Evolutionary conservation across 35 echinoderm and acorn worm species (phyloP), one percentile per base, ranked within the genome.

Genomic region (Apostichopus japonicus): DNA sequence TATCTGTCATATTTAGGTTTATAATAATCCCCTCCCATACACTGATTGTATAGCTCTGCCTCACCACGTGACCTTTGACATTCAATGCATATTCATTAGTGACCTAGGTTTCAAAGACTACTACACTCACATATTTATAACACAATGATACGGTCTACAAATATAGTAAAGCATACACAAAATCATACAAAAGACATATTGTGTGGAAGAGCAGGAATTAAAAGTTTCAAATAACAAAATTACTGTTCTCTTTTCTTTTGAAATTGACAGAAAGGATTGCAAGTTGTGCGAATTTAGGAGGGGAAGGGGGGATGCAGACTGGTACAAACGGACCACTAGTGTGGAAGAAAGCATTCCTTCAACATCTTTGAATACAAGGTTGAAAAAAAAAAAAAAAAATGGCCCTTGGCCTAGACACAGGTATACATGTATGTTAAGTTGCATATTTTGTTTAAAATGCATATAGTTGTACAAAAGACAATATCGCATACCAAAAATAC

Each of bases 381-480:
- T 75, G 71, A 75, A 19, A 19, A n/a, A 75, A 72, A 72, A 5
- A 7, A 19, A 75, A 44, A 33, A 33, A 44, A 44, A 44, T 44
- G 33, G 33, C 33, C 33, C 33, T 44, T 44, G 33, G 33, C 33
- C 33, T 44, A 44, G 33, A 44, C 71, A 75, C 7, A n/a, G 33
- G 33, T 44, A 75, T 75, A 75, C 7, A n/a, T 75, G 71, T 75
- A 75, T 23, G 16, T 19, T 6, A 75, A 75, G 15, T 75, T 75
- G 71, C 71, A 75, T 75, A 75, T 75, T 75, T 75, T 75, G 71
- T 75, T 75, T 75, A 75, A 19, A 19, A 75, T 75, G 71, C 71
- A 75, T 75, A 75, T 21, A 75, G 15, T 75, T 75, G 71, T 23
- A 75, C 21, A 21, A 23, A 75, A 75, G 16, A 75, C 17, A 75